These are phyloP conservation scores for Scotopteryx bipunctaria DNA, from an alignment of 2,888 invertebrate genomes.

Conservation along the genomic window DNA sequence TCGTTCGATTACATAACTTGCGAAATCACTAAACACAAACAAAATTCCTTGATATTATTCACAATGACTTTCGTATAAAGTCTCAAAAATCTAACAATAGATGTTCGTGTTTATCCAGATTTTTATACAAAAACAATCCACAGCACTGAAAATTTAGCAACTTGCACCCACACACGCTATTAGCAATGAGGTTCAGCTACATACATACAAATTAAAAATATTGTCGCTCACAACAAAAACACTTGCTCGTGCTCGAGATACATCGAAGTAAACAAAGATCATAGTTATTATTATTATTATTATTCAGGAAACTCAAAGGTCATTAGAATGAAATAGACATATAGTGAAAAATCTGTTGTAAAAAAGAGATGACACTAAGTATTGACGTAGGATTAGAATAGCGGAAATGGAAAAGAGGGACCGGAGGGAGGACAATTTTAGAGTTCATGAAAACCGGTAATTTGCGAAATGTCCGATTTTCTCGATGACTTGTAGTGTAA, in stretches of 20 bases:
- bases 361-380: conserved; percentile 47
- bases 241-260: conserved; percentile 55
- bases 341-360: conserved; percentile 16
- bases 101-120: conserved; percentile 5
- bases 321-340: conserved; percentile 56
- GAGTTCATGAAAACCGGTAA: conserved; percentile 20
- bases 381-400: conserved; percentile 31
- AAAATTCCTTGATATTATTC: conserved; percentile 68
- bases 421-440: conserved; percentile 2
- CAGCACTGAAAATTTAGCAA: conserved; percentile 15
- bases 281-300: conserved; percentile 75
- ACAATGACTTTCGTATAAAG: conserved; percentile 80
- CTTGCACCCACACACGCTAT: conserved; percentile 17
- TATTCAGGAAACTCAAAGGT: conserved; percentile 79
- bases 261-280: conserved; percentile 80
- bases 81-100: conserved; percentile 37
- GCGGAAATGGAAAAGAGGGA: conserved; percentile 47
- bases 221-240: conserved; percentile 76
- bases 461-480: background rate
- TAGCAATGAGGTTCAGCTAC: conserved; percentile 30
- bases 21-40: conserved; percentile 60
- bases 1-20: conserved; percentile 72
- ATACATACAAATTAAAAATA: conserved; percentile 43
- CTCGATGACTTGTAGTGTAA: too few relatives aligned
- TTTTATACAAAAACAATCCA: conserved; percentile 2